Conservation (phyloP, 2,888 invertebrate species). For the Myopa tessellatipennis region DNA sequence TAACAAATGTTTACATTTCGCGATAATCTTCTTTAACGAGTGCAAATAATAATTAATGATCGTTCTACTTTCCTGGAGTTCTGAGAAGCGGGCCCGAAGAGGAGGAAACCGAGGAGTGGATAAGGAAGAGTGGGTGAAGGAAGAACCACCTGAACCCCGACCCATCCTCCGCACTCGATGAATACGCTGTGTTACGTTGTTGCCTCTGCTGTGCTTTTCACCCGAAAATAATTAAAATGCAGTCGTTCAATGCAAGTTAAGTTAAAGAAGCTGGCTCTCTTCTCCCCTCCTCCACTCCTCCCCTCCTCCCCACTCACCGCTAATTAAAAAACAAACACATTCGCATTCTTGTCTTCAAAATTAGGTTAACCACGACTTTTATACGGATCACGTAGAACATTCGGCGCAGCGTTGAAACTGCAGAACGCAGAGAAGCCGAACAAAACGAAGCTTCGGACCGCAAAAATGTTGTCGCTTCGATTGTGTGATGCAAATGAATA, state of each 20-base stretch:
- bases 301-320: background rate
- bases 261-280: background rate
- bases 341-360: constrained; percentile 3
- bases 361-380: constrained; percentile 30
- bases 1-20: background rate
- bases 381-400: constrained; percentile 11
- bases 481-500: too few species aligned
- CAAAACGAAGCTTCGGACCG: background rate
- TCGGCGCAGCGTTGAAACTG: background rate
- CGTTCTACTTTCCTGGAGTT: too few species aligned
- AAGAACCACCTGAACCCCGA: background rate
- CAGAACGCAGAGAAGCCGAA: background rate
- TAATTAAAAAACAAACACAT: background rate
- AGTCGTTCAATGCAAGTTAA: background rate
- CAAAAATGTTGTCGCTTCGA: too few species aligned
- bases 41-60: too few species aligned
- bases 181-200: background rate
- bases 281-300: background rate
- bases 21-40: too few species aligned
- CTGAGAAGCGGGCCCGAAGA: too few species aligned
- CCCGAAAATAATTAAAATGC: constrained; percentile 1
- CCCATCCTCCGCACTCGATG: background rate
- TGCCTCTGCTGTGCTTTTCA: background rate
- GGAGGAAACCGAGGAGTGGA: too few species aligned
- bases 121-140: too few species aligned